Conservation (phyloP, 2,888 invertebrate species). For the Caenorhabditis doughertyi region DNA sequence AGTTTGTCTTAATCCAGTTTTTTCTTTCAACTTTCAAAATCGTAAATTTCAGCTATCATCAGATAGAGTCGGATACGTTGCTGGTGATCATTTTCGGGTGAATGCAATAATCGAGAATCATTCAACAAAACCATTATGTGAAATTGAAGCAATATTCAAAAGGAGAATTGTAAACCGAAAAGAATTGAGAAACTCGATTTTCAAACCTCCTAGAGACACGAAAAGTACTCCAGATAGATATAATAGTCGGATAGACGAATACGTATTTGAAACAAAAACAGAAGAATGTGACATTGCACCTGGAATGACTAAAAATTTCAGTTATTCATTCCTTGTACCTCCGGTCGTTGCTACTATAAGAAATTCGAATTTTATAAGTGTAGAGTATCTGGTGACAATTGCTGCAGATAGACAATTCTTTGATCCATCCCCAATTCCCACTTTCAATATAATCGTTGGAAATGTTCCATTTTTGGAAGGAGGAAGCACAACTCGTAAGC, state of each 20-base stretch:
- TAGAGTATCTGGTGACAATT: conserved; percentile 40
- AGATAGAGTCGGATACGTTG: conserved; percentile 35
- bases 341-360: conserved; percentile 33
- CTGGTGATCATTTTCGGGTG: conserved; percentile 2
- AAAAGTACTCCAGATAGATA: neutral
- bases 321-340: conserved; percentile 22
- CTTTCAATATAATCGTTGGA: conserved; percentile 32
- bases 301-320: conserved; percentile 16
- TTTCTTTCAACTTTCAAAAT: neutral
- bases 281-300: conserved; percentile 6
- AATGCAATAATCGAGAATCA: conserved; percentile 19
- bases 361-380: neutral
- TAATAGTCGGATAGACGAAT: neutral
- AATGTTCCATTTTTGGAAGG: conserved; percentile 20
- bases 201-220: neutral
- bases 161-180: neutral
- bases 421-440: neutral
- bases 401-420: neutral
- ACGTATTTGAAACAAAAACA: neutral
- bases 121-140: neutral
- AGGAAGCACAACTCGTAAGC: conserved; percentile 3
- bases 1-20: neutral
- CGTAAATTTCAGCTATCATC: conserved; percentile 26
- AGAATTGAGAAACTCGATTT: neutral
- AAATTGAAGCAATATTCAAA: neutral